phyloP scores from a whole-genome alignment of 2,888 invertebrate genomes.

The Monoplex corrugatus region DNA sequence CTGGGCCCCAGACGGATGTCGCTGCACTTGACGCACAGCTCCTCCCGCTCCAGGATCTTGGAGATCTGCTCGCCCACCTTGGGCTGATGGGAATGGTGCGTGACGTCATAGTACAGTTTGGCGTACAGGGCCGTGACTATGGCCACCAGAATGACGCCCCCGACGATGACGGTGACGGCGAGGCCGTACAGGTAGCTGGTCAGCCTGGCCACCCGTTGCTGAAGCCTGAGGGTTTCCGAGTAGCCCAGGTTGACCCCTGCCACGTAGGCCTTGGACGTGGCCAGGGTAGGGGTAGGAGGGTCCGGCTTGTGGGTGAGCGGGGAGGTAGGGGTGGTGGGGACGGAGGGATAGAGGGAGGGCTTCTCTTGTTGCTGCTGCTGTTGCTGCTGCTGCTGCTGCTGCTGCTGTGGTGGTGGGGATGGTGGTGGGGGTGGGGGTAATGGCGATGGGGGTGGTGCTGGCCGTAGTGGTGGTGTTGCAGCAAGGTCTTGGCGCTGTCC shows the following conservation, averaged over 20 bases:
- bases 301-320: too few relatives aligned
- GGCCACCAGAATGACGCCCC: constrained; percentile 69
- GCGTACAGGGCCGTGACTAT: constrained; percentile 70
- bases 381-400: neutral
- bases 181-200: constrained; percentile 65
- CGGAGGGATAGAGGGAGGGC: neutral
- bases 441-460: neutral
- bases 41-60: constrained; percentile 71
- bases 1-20: constrained; percentile 73
- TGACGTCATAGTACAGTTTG: constrained; percentile 71
- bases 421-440: neutral
- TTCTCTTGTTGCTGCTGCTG: neutral
- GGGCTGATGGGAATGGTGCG: constrained; percentile 73
- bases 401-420: neutral
- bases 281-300: too few relatives aligned
- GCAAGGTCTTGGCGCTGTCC: neutral
- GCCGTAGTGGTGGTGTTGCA: neutral
- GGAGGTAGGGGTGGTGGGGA: neutral
- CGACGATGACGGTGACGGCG: constrained; percentile 63
- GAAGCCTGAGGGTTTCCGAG: constrained; percentile 43
- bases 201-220: constrained; percentile 54
- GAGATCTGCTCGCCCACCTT: constrained; percentile 75
- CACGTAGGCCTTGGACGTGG: too few relatives aligned
- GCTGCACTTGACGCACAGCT: constrained; percentile 72
- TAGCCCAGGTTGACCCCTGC: too few relatives aligned